Conservation (phyloP, 2,113 vertebrate species). For the Embiotoca jacksoni region DNA sequence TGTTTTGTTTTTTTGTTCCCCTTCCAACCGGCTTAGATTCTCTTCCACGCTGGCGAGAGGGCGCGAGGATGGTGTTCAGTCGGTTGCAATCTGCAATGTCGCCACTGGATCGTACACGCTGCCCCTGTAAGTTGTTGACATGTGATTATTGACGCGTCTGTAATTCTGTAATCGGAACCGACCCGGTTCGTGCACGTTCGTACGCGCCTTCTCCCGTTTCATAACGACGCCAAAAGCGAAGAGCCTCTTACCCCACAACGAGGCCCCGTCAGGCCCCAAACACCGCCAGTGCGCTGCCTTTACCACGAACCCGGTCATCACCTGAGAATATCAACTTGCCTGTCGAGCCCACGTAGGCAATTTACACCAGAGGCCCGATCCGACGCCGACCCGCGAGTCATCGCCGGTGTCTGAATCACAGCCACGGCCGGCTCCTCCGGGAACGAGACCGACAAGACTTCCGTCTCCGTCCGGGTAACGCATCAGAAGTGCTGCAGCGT, state of each 20-base stretch:
- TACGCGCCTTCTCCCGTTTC: neutral
- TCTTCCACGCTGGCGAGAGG: too few species aligned
- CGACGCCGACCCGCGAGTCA: neutral
- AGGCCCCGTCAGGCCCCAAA: neutral
- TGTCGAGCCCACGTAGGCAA: neutral
- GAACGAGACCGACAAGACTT: constrained; percentile 13
- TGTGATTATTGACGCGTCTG: too few species aligned
- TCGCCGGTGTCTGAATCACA: constrained; percentile 14
- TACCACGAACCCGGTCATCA: neutral
- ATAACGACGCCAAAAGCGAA: neutral
- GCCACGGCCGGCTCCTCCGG: neutral
- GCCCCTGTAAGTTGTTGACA: too few species aligned
- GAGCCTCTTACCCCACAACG: constrained; percentile 14
- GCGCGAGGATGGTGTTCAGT: too few species aligned
- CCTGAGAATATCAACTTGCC: constrained; percentile 49
- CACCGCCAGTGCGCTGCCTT: neutral
- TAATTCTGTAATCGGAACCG: too few species aligned
- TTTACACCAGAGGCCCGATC: constrained; percentile 18
- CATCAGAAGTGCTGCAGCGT: neutral
- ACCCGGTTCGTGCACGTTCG: neutral
- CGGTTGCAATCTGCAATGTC: too few species aligned
- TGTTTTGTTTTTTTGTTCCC: too few species aligned
- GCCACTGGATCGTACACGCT: too few species aligned
- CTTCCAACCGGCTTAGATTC: too few species aligned
- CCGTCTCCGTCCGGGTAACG: neutral